Conservation (phyloP, 1,140 invertebrate genomes). For the Choristoneura fumiferana region DNA sequence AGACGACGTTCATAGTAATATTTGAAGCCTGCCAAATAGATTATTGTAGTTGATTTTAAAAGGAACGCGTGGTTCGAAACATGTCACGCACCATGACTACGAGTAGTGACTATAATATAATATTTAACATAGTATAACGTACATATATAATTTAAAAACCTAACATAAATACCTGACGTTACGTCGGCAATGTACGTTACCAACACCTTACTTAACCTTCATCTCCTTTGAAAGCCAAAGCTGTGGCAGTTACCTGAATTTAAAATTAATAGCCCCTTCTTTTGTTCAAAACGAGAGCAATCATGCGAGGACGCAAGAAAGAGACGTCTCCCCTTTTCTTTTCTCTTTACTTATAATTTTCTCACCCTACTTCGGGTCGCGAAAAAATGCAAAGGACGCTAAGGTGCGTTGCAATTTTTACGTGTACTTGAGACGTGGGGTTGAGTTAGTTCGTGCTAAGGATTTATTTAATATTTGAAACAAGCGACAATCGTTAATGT, state of each 20-base stretch:
- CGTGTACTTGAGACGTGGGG: conserved; percentile 2
- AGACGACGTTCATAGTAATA: no score
- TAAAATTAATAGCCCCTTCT: conserved; percentile 13
- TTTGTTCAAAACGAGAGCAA: conserved; percentile 30
- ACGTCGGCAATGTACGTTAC: no score
- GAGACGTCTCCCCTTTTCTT: conserved; percentile 21
- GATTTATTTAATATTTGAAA: conserved; percentile 8
- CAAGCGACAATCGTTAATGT: neutral
- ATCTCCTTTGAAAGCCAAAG: no score
- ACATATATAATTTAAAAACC: no score
- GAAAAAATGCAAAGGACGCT: conserved; percentile 25
- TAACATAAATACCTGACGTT: no score
- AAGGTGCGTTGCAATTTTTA: conserved; percentile 20
- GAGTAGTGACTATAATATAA: no score
- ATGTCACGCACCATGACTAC: no score
- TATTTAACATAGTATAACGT: no score
- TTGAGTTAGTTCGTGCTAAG: neutral
- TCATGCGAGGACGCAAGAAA: conserved; percentile 36
- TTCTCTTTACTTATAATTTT: conserved; percentile 31
- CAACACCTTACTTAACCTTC: no score
- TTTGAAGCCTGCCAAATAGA: no score
- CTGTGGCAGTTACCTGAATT: neutral
- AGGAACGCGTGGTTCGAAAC: no score
- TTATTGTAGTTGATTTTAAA: no score
- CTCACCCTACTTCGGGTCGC: conserved; percentile 22